Evolutionary conservation across 2,888 invertebrate species (phyloP).

Genomic region (Xanthorhoe spadicearia): DNA sequence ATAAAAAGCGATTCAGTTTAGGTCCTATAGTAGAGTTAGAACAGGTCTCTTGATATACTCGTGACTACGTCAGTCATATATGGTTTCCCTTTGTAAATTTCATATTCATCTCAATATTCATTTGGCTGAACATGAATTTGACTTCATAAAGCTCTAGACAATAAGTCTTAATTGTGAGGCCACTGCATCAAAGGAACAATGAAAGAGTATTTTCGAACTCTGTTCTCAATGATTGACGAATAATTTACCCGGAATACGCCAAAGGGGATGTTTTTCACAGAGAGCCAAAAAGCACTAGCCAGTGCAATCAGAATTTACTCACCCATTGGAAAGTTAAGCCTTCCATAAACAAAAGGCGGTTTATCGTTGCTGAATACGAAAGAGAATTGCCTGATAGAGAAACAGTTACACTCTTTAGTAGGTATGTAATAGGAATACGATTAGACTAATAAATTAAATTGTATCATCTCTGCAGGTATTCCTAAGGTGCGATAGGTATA

Average conservation of each 20-base stretch:
- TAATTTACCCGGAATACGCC: constrained; percentile 11
- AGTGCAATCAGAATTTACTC: constrained; percentile 35
- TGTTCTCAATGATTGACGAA: constrained; percentile 11
- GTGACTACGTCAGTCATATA: background rate
- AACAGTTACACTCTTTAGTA: no score
- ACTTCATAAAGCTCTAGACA: background rate
- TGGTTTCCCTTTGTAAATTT: background rate
- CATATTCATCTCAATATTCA: background rate
- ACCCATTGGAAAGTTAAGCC: constrained; percentile 35
- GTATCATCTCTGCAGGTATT: no score
- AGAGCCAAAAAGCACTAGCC: constrained; percentile 19
- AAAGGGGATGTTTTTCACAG: constrained; percentile 14
- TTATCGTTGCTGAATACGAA: constrained; percentile 12
- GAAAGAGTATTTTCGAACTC: constrained; percentile 5
- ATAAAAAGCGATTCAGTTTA: no score
- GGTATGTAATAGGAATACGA: no score
- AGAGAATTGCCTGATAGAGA: background rate
- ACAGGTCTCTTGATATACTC: no score
- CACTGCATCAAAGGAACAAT: background rate
- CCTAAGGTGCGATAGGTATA: no score
- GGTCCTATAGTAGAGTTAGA: no score
- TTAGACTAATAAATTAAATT: no score
- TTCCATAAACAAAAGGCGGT: constrained; percentile 23
- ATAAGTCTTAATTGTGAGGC: background rate
- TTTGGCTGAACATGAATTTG: background rate